Percentiles rank a stretch among this genome's conserved stretches.
Conservation (phyloP, 2,113 vertebrate species). For the Ochotona princeps region DNA sequence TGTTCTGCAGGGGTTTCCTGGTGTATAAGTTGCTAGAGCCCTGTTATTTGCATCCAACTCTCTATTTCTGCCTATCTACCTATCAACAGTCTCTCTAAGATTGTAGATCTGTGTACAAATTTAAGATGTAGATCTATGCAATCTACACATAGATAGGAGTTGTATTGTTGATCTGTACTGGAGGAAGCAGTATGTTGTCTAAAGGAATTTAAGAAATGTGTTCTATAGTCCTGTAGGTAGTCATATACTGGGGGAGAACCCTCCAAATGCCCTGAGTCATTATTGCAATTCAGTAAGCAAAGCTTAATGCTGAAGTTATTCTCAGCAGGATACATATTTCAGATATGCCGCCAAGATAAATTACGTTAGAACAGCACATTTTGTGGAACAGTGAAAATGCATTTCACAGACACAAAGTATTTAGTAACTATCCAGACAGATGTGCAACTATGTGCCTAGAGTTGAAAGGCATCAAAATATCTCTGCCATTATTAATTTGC, state of each 20-base stretch:
- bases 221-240: not conserved
- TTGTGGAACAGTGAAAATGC: slow-evolving; percentile 24
- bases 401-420: slow-evolving; percentile 47
- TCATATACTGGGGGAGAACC: not conserved
- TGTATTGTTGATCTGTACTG: not conserved
- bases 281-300: not conserved
- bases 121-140: not conserved
- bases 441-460: slow-evolving; percentile 6
- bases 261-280: not conserved
- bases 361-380: slow-evolving; percentile 34
- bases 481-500: slow-evolving; percentile 19
- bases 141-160: not conserved
- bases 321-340: not conserved
- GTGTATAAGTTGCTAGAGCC: not conserved
- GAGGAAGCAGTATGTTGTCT: not conserved
- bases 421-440: not conserved
- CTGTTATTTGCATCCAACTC: not conserved
- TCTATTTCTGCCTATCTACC: not conserved
- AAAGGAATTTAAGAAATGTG: not conserved
- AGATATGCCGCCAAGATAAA: slow-evolving; percentile 18
- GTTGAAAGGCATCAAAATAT: slow-evolving; percentile 20
- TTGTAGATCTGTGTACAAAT: not conserved
- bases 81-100: not conserved
- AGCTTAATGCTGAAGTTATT: not conserved
- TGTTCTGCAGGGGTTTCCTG: not conserved